Evolutionary conservation across 2,113 vertebrate genomes (phyloP).

Genomic region (Rhagologus leucostigma): DNA sequence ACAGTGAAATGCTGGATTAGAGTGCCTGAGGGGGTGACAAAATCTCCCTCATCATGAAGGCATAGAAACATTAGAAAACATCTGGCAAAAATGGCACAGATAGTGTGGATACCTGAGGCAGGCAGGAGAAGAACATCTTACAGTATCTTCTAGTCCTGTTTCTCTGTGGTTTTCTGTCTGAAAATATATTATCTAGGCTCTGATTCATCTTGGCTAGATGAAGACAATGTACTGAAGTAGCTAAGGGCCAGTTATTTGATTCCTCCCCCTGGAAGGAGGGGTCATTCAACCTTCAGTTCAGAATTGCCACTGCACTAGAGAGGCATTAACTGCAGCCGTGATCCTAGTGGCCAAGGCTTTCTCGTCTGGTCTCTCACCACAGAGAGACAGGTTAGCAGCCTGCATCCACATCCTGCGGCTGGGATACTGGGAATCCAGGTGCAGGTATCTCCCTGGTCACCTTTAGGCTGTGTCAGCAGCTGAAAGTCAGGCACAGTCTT

Average conservation of each 20-base stretch:
- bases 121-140: background rate
- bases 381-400: background rate
- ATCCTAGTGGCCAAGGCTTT: background rate
- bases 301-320: background rate
- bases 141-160: background rate
- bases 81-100: background rate
- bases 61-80: background rate
- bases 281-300: background rate
- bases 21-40: background rate
- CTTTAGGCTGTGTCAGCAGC: background rate
- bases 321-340: background rate
- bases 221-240: background rate
- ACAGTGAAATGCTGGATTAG: background rate
- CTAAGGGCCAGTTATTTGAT: background rate
- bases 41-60: background rate
- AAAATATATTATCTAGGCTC: background rate
- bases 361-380: background rate
- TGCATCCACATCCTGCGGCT: background rate
- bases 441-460: background rate
- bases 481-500: fast-evolving
- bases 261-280: background rate
- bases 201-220: background rate
- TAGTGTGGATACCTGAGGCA: background rate
- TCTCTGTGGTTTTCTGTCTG: background rate
- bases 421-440: background rate